A percentile compares a stretch with the other conserved stretches of the same genome.
These are phyloP conservation scores for Trimorus sp. DNA, from an alignment of 2,888 invertebrate genomes.

Conservation along the genomic window DNA sequence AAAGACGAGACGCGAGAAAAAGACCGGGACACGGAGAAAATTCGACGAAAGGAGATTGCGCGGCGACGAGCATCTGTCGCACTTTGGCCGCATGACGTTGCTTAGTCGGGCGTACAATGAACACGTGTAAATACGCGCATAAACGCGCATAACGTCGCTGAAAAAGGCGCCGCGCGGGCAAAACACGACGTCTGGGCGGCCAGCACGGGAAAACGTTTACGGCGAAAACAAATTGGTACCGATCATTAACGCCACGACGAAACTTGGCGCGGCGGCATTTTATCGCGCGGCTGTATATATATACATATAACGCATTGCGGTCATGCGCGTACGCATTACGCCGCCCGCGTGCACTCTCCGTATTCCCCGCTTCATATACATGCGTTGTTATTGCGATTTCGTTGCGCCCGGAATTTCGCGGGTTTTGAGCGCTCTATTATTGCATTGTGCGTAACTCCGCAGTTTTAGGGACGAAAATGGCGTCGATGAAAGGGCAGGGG, in stretches of 20 bases:
- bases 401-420: too few species aligned
- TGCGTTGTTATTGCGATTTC: not conserved
- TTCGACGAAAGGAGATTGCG: slow-evolving; percentile 18
- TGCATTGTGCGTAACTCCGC: too few species aligned
- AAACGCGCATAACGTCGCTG: slow-evolving; percentile 56
- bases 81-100: slow-evolving; percentile 50
- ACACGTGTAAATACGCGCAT: slow-evolving; percentile 64
- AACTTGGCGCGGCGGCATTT: slow-evolving; percentile 59
- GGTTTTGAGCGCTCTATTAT: too few species aligned
- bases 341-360: not conserved
- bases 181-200: slow-evolving; percentile 50
- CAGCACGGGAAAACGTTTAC: slow-evolving; percentile 72
- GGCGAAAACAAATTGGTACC: slow-evolving; percentile 75
- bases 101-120: slow-evolving; percentile 56
- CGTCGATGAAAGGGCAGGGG: too few species aligned
- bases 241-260: slow-evolving; percentile 69
- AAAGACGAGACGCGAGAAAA: slow-evolving; percentile 18
- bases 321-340: slow-evolving; percentile 27
- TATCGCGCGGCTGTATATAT: slow-evolving; percentile 44
- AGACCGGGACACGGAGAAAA: not conserved
- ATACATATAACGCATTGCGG: slow-evolving; percentile 40
- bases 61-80: slow-evolving; percentile 51
- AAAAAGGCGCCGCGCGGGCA: slow-evolving; percentile 41
- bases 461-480: too few species aligned
- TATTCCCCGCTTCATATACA: not conserved